These are phyloP conservation scores for Odontothrips loti DNA, from an alignment of 2,888 invertebrate species.

Conservation along the genomic window DNA sequence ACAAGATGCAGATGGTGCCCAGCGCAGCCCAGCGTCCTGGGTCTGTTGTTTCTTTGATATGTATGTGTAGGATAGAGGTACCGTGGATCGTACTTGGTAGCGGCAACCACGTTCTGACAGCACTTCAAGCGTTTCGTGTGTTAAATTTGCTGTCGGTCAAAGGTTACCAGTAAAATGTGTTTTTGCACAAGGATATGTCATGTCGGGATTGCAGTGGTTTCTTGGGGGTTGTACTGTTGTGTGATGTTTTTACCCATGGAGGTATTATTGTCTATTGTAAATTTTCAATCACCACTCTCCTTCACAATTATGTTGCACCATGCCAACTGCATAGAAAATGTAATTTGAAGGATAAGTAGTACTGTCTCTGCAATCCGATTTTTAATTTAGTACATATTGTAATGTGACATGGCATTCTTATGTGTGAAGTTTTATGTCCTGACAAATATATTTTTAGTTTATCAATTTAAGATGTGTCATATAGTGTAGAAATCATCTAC, in stretches of 20 bases:
- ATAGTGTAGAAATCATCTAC: not conserved
- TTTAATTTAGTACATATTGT: not conserved
- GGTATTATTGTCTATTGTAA: not conserved
- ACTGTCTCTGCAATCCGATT: not conserved
- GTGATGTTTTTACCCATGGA: not conserved
- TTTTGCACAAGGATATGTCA: not conserved
- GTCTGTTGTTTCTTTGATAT: constrained; percentile 11
- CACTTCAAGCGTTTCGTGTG: not conserved
- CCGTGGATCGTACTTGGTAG: constrained; percentile 3
- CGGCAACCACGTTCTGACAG: constrained; percentile 19
- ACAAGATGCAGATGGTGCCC: no score
- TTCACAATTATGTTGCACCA: not conserved
- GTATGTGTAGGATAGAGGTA: not conserved
- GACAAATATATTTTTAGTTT: constrained; percentile 23
- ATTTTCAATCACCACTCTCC: not conserved
- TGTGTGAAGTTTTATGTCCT: not conserved
- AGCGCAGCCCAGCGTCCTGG: not conserved
- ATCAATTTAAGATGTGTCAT: constrained; percentile 21
- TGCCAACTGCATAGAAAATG: not conserved
- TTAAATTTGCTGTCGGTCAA: not conserved
- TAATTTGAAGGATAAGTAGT: not conserved
- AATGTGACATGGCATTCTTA: constrained; percentile 3
- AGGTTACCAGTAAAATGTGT: constrained; percentile 17
- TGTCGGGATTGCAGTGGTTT: not conserved
- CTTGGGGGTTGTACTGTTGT: not conserved